Evolutionary conservation across 1,140 invertebrate genomes (phyloP), one percentile per base, ranked within the genome.

Genomic region (Spodoptera litura): DNA sequence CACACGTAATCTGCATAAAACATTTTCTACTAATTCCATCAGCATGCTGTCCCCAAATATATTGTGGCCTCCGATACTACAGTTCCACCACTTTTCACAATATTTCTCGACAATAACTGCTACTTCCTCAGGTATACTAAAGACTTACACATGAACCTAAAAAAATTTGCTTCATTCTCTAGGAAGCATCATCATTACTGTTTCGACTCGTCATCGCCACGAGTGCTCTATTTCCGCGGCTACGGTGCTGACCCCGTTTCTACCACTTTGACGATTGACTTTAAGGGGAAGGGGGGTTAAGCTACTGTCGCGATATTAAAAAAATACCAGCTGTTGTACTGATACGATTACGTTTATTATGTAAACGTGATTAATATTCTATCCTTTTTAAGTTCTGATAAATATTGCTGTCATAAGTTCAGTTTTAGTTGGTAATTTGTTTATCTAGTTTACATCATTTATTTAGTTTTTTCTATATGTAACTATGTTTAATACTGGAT

Each of bases 221-320:
- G 70, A 85, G 83, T 76, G 82, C 79, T 72, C 79, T 81, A 84
- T 81, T 85, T 80, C 82, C 73, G 78, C 53, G 86, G 75, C 58
- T 76, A 79, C 79, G 81, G 74, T 55, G 70, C 75, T 86, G 85
- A 84, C 85, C 87, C 66, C 81, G 75, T 87, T 89, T 81, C 78
- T 51, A 78, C 78, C 88, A 89, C 88, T 89, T 87, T 86, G 82
- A 80, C 88, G 87, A 89, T 88, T 89, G 88, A 86, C 88, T 85
- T 81, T 74, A 68, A 49, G 71, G 13, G 38, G 27, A 58, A 20
- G 71, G 61, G 62, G 44, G 11, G 20, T 27, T 66, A 75, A n/a
- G 31, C 38, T 59, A 75, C 71, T 73, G 66, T 62, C 12, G 38
- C 58, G 3, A 44, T 74, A 74, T 74, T 62, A 74, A 74, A 51